phyloP scores from a whole-genome alignment of 2,797 vertebrate species.

The Balearica regulorum region DNA sequence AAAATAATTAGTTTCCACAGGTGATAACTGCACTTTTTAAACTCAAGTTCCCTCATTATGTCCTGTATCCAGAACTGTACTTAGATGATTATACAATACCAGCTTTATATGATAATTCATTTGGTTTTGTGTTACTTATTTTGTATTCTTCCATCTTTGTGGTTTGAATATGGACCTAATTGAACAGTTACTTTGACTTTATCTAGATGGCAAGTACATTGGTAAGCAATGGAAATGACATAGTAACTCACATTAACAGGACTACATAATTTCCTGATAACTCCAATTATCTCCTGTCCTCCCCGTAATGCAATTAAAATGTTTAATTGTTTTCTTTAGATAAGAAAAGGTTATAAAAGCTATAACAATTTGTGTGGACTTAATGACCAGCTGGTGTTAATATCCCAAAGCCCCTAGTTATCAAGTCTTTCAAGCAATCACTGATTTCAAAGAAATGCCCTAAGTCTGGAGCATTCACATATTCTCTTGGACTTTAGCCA shows the following conservation, averaged over 20 bases:
- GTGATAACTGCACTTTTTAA: background rate
- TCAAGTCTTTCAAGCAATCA: slow-evolving; percentile 34
- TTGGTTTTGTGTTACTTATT: background rate
- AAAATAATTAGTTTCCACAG: background rate
- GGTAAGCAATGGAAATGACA: slow-evolving; percentile 53
- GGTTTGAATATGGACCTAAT: slow-evolving; percentile 3
- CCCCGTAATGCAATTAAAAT: slow-evolving; percentile 56
- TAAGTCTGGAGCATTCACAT: background rate
- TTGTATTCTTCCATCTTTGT: background rate
- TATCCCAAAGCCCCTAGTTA: slow-evolving; percentile 23
- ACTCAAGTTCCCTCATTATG: background rate
- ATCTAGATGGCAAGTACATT: slow-evolving; percentile 15
- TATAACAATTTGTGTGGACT: slow-evolving; percentile 56
- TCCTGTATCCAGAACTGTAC: background rate
- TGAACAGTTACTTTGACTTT: slow-evolving; percentile 5
- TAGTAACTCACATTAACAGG: slow-evolving; percentile 50
- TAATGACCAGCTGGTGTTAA: slow-evolving; percentile 63
- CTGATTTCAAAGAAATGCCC: slow-evolving; percentile 34
- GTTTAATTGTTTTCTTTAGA: slow-evolving; percentile 67
- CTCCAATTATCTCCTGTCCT: slow-evolving; percentile 66
- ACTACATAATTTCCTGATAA: slow-evolving; percentile 53
- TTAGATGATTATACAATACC: background rate
- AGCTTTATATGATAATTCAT: background rate
- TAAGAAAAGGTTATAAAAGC: slow-evolving; percentile 62
- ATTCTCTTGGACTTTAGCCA: slow-evolving; percentile 31